These are phyloP conservation scores for Sigmodon hispidus DNA, from an alignment of 2,113 vertebrate genomes.

Conservation along the genomic window DNA sequence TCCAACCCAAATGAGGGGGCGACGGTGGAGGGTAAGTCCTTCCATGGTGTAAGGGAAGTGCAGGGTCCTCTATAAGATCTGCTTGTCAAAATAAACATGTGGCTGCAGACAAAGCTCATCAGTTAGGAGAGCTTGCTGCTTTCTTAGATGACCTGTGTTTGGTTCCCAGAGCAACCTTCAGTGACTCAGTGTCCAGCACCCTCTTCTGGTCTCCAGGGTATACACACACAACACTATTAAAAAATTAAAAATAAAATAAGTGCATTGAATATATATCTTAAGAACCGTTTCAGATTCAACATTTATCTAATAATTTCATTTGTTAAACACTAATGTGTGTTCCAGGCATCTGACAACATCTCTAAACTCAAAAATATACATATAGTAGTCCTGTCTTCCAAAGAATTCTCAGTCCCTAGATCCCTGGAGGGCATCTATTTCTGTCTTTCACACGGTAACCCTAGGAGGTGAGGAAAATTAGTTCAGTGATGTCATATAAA, in stretches of 20 bases:
- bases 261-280: not conserved
- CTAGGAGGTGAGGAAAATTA: not conserved
- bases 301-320: slow-evolving; percentile 48
- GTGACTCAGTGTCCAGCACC: not conserved
- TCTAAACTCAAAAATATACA: not conserved
- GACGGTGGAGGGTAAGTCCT: slow-evolving; percentile 90
- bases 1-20: slow-evolving; percentile 95
- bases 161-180: not conserved
- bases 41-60: not conserved
- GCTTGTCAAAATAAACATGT: not conserved
- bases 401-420: not conserved
- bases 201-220: not conserved
- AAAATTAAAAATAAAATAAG: not conserved
- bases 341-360: not conserved
- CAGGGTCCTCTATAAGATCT: not conserved
- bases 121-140: not conserved
- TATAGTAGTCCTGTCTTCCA: not conserved
- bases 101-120: not conserved
- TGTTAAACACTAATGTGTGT: slow-evolving; percentile 15
- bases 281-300: slow-evolving; percentile 34
- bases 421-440: not conserved
- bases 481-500: not conserved
- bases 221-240: not conserved
- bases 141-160: not conserved
- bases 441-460: not conserved